Conservation (phyloP, 2,888 invertebrate species). For the Cosmorhoe ocellata region DNA sequence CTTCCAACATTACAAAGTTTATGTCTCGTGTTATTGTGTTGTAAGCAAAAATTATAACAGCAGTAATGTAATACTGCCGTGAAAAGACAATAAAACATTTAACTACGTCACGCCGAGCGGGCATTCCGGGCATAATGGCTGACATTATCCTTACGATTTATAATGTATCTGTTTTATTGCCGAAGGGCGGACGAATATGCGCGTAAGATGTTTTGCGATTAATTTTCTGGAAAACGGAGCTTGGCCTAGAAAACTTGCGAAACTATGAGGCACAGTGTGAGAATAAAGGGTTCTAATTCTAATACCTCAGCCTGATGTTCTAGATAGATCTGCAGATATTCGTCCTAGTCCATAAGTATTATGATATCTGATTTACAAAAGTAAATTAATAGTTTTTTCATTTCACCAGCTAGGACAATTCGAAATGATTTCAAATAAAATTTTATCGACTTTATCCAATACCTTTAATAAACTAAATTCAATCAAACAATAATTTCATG, state of each 20-base stretch:
- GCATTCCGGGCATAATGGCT: conserved; percentile 62
- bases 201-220: conserved; percentile 13
- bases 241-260: not conserved
- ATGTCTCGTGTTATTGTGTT: conserved; percentile 51
- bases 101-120: conserved; percentile 67
- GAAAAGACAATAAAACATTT: conserved; percentile 74
- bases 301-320: too few species aligned
- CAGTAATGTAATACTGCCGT: conserved; percentile 63
- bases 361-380: too few species aligned
- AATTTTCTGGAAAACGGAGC: conserved; percentile 13
- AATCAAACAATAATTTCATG: too few species aligned
- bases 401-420: not conserved
- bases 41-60: conserved; percentile 64
- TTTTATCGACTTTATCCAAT: too few species aligned
- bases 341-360: too few species aligned
- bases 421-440: not conserved
- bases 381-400: too few species aligned
- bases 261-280: too few species aligned
- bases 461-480: too few species aligned
- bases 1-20: conserved; percentile 46
- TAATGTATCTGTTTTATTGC: conserved; percentile 73
- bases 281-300: too few species aligned
- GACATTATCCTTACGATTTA: conserved; percentile 71
- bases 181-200: conserved; percentile 52
- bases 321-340: too few species aligned